Evolutionary conservation across 2,888 invertebrate genomes (phyloP), one percentile per base, ranked within the genome.

Genomic region (Chloroclysta siterata): DNA sequence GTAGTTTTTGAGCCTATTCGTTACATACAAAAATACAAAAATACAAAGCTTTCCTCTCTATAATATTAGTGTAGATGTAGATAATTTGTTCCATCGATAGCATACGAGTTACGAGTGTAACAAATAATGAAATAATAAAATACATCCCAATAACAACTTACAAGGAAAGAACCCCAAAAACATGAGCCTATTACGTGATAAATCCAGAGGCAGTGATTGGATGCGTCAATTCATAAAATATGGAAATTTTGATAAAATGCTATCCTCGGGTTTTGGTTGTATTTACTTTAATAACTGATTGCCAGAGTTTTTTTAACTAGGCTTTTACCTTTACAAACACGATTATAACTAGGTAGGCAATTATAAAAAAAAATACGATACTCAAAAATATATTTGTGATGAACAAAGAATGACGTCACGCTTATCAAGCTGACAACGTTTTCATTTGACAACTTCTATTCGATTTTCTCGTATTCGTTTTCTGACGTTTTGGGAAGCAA

Each of bases 161-260:
- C 65, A 66, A 68, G 66, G 65, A 70, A 71, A 68, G 42, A 48
- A 48, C 46, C 7, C 28, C 55, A 6, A 59, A 65, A 61, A 48
- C 48, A 53, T 56, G 57, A 53, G 52, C 56, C 46, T 64, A 53
- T 62, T 56, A 61, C 46, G 60, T 46, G 39, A 64, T 70, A 63
- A 65, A 66, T 61, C 57, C 59, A 42, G 13, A 52, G 33, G 61
- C 70, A 68, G 60, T 63, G 70, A 68, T 66, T 66, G 65, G 66
- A 61, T 51, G 54, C 64, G 63, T 51, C 65, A 62, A 60, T 68
- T 71, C 66, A 69, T 71, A 71, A 71, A 10, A 69, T 70, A 70
- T 69, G 67, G 57, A 67, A 64, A 71, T 70, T 60, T 56, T 42
- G 42, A 53, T 42, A 53, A 48, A 53, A 60, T 17, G 10, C 36